Conservation (phyloP, 2,888 invertebrate genomes). For the Lampropteryx suffumata region DNA sequence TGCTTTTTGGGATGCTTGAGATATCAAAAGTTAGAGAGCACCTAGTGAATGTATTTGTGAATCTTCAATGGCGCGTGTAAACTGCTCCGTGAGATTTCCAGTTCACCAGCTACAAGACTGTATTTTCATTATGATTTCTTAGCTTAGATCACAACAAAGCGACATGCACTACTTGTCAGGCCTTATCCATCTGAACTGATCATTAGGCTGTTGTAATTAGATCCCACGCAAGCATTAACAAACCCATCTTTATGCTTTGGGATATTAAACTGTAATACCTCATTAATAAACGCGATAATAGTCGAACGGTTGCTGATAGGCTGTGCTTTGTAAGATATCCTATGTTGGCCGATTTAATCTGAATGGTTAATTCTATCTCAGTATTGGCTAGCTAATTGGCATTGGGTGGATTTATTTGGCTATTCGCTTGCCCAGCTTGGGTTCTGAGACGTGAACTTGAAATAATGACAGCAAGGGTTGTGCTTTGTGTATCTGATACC, state of each 20-base stretch:
- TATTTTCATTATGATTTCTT: constrained; percentile 42
- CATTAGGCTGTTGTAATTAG: constrained; percentile 62
- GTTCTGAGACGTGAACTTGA: constrained; percentile 21
- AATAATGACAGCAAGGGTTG: constrained; percentile 24
- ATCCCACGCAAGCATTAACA: constrained; percentile 28
- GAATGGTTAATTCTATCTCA: constrained; percentile 69
- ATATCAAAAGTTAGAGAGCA: too few relatives aligned
- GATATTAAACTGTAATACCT: constrained; percentile 5
- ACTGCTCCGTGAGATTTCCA: constrained; percentile 29
- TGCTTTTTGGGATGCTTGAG: too few relatives aligned
- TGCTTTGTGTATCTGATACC: constrained; percentile 4
- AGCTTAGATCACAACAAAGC: constrained; percentile 40
- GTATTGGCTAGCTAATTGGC: constrained; percentile 68
- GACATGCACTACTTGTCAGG: constrained; percentile 23
- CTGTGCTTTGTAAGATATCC: constrained; percentile 41
- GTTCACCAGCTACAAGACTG: constrained; percentile 27
- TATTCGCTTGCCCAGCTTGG: constrained; percentile 44
- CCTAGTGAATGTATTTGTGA: not conserved
- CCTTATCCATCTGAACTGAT: constrained; percentile 31
- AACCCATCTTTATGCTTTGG: constrained; percentile 8
- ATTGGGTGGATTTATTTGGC: constrained; percentile 62
- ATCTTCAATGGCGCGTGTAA: constrained; percentile 29
- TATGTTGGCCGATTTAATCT: constrained; percentile 63
- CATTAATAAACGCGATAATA: constrained; percentile 3
- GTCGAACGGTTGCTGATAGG: not conserved